Percentiles rank a stretch among this genome's conserved stretches.
Conservation (phyloP, 2,888 invertebrate genomes). For the Leptopilina drosophilae region DNA sequence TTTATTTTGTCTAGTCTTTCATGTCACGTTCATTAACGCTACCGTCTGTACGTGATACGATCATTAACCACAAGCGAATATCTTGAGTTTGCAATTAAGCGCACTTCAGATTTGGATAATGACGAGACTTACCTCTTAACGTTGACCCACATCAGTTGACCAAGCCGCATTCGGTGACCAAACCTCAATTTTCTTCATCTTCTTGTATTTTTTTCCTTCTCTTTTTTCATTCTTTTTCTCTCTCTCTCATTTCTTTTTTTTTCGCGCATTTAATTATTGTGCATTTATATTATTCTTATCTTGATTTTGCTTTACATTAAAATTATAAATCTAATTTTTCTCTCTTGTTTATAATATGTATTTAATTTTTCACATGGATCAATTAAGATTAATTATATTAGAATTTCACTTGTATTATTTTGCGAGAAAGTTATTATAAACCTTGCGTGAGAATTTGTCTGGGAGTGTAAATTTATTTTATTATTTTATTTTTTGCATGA, state of each 20-base stretch:
- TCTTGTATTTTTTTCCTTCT: not conserved
- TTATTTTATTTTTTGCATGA: not conserved
- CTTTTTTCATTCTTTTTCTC: not conserved
- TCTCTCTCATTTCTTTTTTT: no score
- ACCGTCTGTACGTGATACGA: constrained; percentile 27
- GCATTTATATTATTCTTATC: not conserved
- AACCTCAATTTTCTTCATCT: constrained; percentile 24
- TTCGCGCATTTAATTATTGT: not conserved
- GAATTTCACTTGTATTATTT: not conserved
- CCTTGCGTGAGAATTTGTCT: not conserved
- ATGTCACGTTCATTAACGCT: constrained; percentile 37
- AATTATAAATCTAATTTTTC: not conserved
- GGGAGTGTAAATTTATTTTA: not conserved
- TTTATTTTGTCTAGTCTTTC: constrained; percentile 3
- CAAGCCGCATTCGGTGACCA: constrained; percentile 25
- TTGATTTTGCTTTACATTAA: constrained; percentile 9
- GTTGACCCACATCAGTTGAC: constrained; percentile 47
- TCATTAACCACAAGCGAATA: constrained; percentile 37
- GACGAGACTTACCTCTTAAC: constrained; percentile 38
- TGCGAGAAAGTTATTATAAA: not conserved
- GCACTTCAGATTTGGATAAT: constrained; percentile 40
- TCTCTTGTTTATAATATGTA: constrained; percentile 6
- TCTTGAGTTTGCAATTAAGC: constrained; percentile 41
- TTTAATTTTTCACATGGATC: constrained; percentile 8
- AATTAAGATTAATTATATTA: constrained; percentile 8